These are phyloP conservation scores for Drosophila kuntzei DNA, from an alignment of 2,888 invertebrate genomes.

Conservation along the genomic window DNA sequence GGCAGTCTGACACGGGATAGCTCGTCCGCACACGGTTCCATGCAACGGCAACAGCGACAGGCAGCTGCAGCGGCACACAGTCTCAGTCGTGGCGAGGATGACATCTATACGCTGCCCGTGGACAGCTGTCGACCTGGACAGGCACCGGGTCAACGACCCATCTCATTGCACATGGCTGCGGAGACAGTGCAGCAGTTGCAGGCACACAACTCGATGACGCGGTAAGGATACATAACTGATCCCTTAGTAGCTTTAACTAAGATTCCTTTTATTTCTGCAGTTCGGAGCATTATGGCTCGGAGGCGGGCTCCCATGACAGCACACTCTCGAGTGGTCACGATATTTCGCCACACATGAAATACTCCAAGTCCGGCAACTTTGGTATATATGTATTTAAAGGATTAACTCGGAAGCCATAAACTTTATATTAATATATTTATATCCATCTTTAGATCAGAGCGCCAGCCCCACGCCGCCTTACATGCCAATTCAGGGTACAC, in stretches of 20 bases:
- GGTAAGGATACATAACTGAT: conserved; percentile 47
- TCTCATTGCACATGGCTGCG: conserved; percentile 73
- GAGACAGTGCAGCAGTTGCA: conserved; percentile 68
- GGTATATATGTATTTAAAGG: conserved; percentile 83
- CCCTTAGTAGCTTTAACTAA: not conserved
- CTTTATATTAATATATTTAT: conserved; percentile 19
- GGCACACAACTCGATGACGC: conserved; percentile 81
- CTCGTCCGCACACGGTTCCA: conserved; percentile 62
- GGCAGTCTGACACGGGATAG: conserved; percentile 80
- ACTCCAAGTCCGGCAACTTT: conserved; percentile 83
- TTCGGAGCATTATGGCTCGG: conserved; percentile 81
- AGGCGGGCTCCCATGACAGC: conserved; percentile 81
- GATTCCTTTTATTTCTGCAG: conserved; percentile 32
- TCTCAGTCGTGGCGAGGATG: conserved; percentile 77
- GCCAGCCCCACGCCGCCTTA: conserved; percentile 89
- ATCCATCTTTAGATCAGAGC: conserved; percentile 84
- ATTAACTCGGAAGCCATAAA: not conserved
- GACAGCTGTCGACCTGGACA: conserved; percentile 77
- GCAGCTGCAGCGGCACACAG: conserved; percentile 51
- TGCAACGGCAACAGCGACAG: conserved; percentile 61
- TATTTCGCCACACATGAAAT: conserved; percentile 78
- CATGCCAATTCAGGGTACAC: conserved; percentile 92
- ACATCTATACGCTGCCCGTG: conserved; percentile 85
- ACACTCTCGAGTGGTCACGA: conserved; percentile 74
- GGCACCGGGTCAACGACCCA: conserved; percentile 71